Evolutionary conservation across 2,888 invertebrate species (phyloP).

Genomic region (Maniola hyperantus): DNA sequence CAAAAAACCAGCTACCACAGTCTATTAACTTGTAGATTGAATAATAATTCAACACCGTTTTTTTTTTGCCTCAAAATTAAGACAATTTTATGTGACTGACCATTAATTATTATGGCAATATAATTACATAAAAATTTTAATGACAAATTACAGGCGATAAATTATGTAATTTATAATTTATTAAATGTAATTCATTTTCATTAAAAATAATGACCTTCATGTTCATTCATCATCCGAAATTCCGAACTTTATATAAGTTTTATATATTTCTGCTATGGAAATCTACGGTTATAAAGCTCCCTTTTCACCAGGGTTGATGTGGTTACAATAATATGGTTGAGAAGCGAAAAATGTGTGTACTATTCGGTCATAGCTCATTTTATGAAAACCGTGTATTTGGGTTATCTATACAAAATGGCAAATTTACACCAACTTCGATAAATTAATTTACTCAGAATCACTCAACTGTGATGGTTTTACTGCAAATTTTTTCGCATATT

Average conservation of each 20-base stretch:
- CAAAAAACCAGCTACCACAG: slow-evolving; percentile 13
- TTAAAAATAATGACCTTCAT: not conserved
- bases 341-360: too few species aligned
- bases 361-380: too few species aligned
- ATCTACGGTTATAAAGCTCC: not conserved
- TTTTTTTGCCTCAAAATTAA: slow-evolving; percentile 8
- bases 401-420: too few species aligned
- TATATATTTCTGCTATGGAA: not conserved
- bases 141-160: slow-evolving; percentile 4
- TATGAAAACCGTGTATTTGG: too few species aligned
- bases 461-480: too few species aligned
- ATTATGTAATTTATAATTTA: slow-evolving; percentile 3
- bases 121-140: not conserved
- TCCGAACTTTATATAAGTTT: not conserved
- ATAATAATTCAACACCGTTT: slow-evolving; percentile 20
- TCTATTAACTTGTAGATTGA: slow-evolving; percentile 3
- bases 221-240: slow-evolving; percentile 2
- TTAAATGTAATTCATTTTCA: slow-evolving; percentile 1
- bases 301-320: too few species aligned
- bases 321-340: too few species aligned
- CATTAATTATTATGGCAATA: slow-evolving; percentile 8
- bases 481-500: too few species aligned
- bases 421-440: too few species aligned
- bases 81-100: not conserved
- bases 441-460: too few species aligned